A percentile compares a stretch with the other conserved stretches of the same genome.
These are phyloP conservation scores for Heteractis magnifica DNA, from an alignment of 92 coral and sea anemone genomes.

Conservation along the genomic window DNA sequence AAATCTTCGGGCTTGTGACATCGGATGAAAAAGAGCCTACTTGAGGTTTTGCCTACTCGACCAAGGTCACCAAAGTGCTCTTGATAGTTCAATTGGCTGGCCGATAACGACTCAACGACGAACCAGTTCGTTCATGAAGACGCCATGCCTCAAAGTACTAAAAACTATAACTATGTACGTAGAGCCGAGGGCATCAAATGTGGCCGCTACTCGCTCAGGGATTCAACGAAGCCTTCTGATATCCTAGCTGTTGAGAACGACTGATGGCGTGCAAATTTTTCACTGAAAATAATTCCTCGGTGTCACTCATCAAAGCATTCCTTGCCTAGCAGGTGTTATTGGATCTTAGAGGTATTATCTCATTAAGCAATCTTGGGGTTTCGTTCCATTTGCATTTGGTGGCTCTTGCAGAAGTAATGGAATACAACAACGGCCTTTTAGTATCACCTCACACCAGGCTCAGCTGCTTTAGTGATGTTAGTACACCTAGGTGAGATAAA, in stretches of 20 bases:
- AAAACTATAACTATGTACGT: background rate
- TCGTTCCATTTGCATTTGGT: background rate
- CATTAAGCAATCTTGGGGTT: background rate
- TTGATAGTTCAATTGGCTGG: background rate
- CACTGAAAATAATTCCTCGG: background rate
- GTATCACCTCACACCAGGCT: background rate
- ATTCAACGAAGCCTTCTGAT: background rate
- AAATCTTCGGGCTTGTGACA: background rate
- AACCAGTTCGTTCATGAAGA: background rate
- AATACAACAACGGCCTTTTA: background rate
- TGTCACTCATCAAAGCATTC: conserved; percentile 17
- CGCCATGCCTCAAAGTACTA: background rate
- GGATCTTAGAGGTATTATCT: background rate
- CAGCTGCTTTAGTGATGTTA: background rate
- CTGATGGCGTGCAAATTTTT: background rate
- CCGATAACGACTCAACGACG: background rate
- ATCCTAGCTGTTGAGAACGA: background rate
- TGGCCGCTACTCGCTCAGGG: background rate
- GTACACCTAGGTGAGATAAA: conserved; percentile 22
- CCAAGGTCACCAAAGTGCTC: background rate
- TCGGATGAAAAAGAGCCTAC: background rate
- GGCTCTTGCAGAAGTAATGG: background rate
- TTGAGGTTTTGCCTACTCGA: background rate
- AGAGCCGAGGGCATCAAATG: background rate
- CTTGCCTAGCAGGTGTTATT: conserved; percentile 16